phyloP scores from a whole-genome alignment of 2,797 vertebrate genomes.

The Chelidonichthys spinosus region DNA sequence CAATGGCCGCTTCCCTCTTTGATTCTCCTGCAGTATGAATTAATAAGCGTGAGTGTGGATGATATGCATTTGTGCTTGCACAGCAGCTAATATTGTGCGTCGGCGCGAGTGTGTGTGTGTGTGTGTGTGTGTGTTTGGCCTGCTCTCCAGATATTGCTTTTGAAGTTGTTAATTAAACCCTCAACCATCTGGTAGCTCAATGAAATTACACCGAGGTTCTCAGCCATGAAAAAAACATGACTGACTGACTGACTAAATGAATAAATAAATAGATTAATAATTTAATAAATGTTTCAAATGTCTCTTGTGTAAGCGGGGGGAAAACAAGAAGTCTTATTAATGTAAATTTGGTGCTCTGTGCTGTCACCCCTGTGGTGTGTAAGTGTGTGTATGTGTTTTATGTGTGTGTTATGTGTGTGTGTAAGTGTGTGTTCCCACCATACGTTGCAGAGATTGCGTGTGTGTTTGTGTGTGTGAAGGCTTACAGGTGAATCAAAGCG shows the following conservation, averaged over 20 bases:
- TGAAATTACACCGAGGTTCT: slow-evolving; percentile 78
- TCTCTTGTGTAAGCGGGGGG: slow-evolving; percentile 69
- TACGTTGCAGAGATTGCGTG: not conserved
- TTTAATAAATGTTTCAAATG: slow-evolving; percentile 75
- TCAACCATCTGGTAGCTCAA: slow-evolving; percentile 82
- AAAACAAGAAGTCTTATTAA: slow-evolving; percentile 73
- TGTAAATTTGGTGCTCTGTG: slow-evolving; percentile 54
- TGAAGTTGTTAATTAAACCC: slow-evolving; percentile 85
- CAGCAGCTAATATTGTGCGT: slow-evolving; percentile 33
- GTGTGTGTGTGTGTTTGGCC: slow-evolving; percentile 63
- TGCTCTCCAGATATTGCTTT: slow-evolving; percentile 78
- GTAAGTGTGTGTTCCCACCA: not conserved
- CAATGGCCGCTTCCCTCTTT: slow-evolving; percentile 53
- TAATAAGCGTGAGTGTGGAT: slow-evolving; percentile 45
- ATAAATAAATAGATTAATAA: slow-evolving; percentile 79
- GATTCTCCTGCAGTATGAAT: slow-evolving; percentile 45
- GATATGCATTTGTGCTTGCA: slow-evolving; percentile 55
- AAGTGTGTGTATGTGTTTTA: slow-evolving; percentile 2
- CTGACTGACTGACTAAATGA: slow-evolving; percentile 75
- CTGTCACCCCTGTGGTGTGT: slow-evolving; percentile 51
- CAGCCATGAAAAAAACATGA: slow-evolving; percentile 76
- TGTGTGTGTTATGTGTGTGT: too few species aligned
- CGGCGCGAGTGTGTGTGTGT: slow-evolving; percentile 12
- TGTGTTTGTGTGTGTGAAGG: not conserved
- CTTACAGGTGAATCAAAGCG: slow-evolving; percentile 73